phyloP scores from a whole-genome alignment of 2,797 vertebrate genomes.

The Syngnathus rostellatus region DNA sequence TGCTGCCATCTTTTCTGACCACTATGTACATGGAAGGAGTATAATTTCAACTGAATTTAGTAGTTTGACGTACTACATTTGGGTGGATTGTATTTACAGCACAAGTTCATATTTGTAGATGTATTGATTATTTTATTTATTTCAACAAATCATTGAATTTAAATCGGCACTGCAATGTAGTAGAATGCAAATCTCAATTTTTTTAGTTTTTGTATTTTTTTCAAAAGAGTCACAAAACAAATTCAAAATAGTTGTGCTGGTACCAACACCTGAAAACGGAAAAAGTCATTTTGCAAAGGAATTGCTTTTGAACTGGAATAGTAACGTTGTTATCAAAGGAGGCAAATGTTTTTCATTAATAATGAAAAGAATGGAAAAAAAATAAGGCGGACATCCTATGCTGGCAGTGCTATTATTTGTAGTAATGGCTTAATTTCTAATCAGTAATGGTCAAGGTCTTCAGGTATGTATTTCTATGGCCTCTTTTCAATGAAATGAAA shows the following conservation, averaged over 20 bases:
- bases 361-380: neutral
- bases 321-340: neutral
- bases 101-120: neutral
- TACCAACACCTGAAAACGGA: neutral
- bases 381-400: neutral
- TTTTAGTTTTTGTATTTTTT: too few relatives aligned
- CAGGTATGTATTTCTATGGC: neutral
- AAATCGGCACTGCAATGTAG: too few relatives aligned
- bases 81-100: neutral
- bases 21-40: neutral
- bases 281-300: neutral
- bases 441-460: neutral
- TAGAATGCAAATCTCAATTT: too few relatives aligned
- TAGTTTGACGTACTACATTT: neutral
- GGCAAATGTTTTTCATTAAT: neutral
- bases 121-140: neutral
- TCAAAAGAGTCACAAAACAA: too few relatives aligned
- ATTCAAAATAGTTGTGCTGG: neutral
- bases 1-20: conserved; percentile 45
- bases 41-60: neutral
- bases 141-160: neutral
- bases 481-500: neutral
- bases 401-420: neutral
- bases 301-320: neutral
- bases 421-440: neutral